Conservation (phyloP, 2,888 invertebrate genomes). For the Julus scanicus region DNA sequence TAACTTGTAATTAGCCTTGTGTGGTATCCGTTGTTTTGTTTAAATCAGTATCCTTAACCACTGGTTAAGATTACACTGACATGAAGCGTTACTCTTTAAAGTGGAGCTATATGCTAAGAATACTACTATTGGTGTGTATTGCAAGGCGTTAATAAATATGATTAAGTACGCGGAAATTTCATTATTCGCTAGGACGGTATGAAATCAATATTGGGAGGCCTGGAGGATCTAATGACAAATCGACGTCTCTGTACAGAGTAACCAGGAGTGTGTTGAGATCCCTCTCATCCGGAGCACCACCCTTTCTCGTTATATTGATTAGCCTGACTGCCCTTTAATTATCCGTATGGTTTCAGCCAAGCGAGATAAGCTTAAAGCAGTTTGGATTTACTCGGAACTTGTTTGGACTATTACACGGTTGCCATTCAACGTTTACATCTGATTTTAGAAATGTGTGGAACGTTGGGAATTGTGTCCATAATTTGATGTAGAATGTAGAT, state of each 20-base stretch:
- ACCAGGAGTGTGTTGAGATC: not conserved
- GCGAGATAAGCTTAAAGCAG: conserved; percentile 29
- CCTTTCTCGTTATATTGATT: conserved; percentile 44
- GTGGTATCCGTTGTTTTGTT: too few species aligned
- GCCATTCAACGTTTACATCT: not conserved
- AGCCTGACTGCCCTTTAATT: conserved; percentile 43
- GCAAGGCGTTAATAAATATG: conserved; percentile 38
- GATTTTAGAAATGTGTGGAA: too few species aligned
- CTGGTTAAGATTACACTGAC: not conserved
- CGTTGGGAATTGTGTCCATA: too few species aligned
- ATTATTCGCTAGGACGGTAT: conserved; percentile 39
- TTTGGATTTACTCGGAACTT: not conserved
- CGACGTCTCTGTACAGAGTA: not conserved
- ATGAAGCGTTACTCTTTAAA: not conserved
- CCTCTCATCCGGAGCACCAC: not conserved
- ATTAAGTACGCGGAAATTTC: conserved; percentile 45
- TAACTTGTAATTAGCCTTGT: too few species aligned
- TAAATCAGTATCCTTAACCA: too few species aligned
- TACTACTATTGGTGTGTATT: conserved; percentile 16
- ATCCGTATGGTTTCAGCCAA: not conserved
- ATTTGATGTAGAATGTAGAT: too few species aligned
- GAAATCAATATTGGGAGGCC: conserved; percentile 43
- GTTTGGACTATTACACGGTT: not conserved
- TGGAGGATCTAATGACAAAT: conserved; percentile 19
- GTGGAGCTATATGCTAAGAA: not conserved